phyloP scores from a whole-genome alignment of 2,888 invertebrate genomes.

The Ennomos fuscantarius region DNA sequence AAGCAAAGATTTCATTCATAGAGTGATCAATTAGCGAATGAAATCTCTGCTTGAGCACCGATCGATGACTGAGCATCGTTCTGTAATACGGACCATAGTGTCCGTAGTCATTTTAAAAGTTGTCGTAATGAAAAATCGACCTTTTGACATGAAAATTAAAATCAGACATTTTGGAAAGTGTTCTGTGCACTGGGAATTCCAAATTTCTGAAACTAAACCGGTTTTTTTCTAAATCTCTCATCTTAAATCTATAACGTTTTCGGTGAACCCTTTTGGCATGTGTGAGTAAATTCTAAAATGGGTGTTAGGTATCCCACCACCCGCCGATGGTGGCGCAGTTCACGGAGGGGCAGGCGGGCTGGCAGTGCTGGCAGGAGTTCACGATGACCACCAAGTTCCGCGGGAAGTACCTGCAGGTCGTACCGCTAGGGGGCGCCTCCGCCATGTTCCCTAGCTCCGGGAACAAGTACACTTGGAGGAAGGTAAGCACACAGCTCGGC shows the following conservation, averaged over 20 bases:
- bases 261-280: slow-evolving; percentile 7
- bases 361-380: slow-evolving; percentile 99
- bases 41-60: too few species aligned
- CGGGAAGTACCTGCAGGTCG: slow-evolving; percentile 97
- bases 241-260: not conserved
- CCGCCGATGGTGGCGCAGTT: slow-evolving; percentile 99
- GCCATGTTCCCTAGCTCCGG: slow-evolving; percentile 87
- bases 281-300: slow-evolving; percentile 40
- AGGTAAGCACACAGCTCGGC: slow-evolving; percentile 72
- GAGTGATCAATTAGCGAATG: too few species aligned
- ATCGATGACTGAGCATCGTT: too few species aligned
- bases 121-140: too few species aligned
- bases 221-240: not conserved
- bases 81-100: too few species aligned
- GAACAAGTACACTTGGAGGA: slow-evolving; percentile 98
- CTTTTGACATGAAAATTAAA: too few species aligned
- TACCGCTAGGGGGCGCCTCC: slow-evolving; percentile 90
- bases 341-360: slow-evolving; percentile 94
- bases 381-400: slow-evolving; percentile 99
- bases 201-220: too few species aligned
- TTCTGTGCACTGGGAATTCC: too few species aligned
- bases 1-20: too few species aligned
- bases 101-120: too few species aligned
- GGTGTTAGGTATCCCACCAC: slow-evolving; percentile 94
- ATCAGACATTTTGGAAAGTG: too few species aligned